Conservation (phyloP, 2,797 vertebrate genomes). For the Sebastolobus altivelis region DNA sequence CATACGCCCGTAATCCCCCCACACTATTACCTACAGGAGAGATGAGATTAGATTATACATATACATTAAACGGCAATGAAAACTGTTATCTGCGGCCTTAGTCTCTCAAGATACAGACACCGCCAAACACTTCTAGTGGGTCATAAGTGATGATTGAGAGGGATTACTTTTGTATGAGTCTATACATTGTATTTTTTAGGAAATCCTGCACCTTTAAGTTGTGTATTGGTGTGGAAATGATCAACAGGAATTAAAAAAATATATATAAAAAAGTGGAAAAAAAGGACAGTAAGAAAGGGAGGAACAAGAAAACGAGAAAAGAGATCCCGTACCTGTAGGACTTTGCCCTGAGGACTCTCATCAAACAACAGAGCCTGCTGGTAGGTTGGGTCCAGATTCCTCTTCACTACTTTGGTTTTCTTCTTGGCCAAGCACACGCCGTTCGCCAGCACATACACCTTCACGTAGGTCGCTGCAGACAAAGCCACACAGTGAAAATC, state of each 20-base stretch:
- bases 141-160: no score
- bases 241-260: neutral
- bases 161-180: no score
- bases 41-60: neutral
- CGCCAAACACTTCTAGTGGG: no score
- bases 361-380: slow-evolving; percentile 97
- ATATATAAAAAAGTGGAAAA: no score
- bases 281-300: neutral
- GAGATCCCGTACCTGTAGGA: slow-evolving; percentile 89
- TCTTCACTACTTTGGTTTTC: slow-evolving; percentile 97
- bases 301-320: no score
- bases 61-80: no score
- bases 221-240: neutral
- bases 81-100: no score
- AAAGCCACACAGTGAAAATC: slow-evolving; percentile 3
- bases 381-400: slow-evolving; percentile 93
- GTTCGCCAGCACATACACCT: slow-evolving; percentile 96
- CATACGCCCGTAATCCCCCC: slow-evolving; percentile 99
- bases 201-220: no score
- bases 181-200: no score
- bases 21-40: slow-evolving; percentile 91
- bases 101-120: no score
- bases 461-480: slow-evolving; percentile 93
- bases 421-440: slow-evolving; percentile 96
- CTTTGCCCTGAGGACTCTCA: slow-evolving; percentile 95